Conservation (phyloP, 2,113 vertebrate genomes). For the Elgaria multicarinata region DNA sequence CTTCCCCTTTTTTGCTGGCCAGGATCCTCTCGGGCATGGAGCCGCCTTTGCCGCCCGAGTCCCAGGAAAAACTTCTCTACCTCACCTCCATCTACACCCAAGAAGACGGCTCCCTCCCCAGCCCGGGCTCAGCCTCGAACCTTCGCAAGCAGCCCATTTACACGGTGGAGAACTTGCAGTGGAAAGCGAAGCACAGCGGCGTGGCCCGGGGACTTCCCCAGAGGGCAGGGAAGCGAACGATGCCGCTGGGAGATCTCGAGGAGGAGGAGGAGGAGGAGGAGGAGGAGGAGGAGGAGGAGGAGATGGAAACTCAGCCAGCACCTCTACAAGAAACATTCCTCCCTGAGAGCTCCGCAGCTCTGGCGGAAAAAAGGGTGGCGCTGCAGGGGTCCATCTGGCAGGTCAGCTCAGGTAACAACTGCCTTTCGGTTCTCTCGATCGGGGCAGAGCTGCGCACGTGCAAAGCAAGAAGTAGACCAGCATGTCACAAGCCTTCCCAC, state of each 20-base stretch:
- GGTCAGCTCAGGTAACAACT: constrained; percentile 80
- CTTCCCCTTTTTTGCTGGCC: not conserved
- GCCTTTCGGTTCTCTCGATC: fast-evolving
- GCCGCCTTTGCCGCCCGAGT: constrained; percentile 81
- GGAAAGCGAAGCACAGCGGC: constrained; percentile 72
- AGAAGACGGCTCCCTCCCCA: constrained; percentile 57
- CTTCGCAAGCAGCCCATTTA: constrained; percentile 82
- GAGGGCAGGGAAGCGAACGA: constrained; percentile 22
- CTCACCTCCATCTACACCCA: constrained; percentile 93
- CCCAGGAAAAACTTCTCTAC: constrained; percentile 84
- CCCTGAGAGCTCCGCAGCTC: constrained; percentile 61
- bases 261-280: constrained; percentile 39
- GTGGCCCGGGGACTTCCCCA: constrained; percentile 58
- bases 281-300: constrained; percentile 49
- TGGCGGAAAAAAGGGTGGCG: constrained; percentile 79
- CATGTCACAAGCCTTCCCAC: no score
- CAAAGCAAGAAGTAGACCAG: not conserved
- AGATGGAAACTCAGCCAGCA: constrained; percentile 60
- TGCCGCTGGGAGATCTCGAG: constrained; percentile 48
- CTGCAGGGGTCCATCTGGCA: constrained; percentile 90
- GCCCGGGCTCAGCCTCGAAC: constrained; percentile 45
- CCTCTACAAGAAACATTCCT: constrained; percentile 70
- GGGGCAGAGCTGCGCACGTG: not conserved
- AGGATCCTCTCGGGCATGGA: constrained; percentile 91
- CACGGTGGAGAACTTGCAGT: constrained; percentile 88